Evolutionary conservation across 2,888 invertebrate species (phyloP), one percentile per base, ranked within the genome.

Genomic region (Troilus luridus): DNA sequence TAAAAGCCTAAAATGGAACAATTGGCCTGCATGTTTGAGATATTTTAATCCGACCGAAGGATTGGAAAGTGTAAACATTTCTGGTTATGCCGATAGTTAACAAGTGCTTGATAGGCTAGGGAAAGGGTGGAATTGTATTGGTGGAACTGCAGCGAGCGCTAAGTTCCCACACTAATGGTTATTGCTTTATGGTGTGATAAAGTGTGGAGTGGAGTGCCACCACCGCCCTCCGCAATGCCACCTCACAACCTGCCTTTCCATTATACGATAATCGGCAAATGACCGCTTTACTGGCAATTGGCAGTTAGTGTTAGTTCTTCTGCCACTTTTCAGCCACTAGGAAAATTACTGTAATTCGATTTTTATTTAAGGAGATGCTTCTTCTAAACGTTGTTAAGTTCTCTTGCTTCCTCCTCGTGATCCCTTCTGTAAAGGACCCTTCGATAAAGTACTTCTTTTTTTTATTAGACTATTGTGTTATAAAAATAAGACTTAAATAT

Each of bases 131-230:
- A 41, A 81, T 81, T 11, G 21, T 56, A 81, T 11, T 54, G 81
- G 17, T 81, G 41, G 56, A 81, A 56, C 27, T 81, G 41, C 27
- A 81, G 81, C 9, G 54, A 8, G 3, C 19, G 19, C 81, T 56
- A 21, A 81, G 81, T 81, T 81, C 54, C 81, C 81, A 81, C 81
- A 54, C 54, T 81, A 81, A 81, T 81, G 81, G 81, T 81, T 81
- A 81, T 81, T 81, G 81, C 81, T 81, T 81, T 81, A 81, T 81
- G 56, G 81, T 81, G 21, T 56, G 56, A 81, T 81, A 81, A 81
- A 81, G 54, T 10, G 21, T 54, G 10, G 54, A 81, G 21, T 54
- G 10, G 54, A 81, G 56, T 54, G 54, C 19, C 81, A 56, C 27
- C 77, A 41, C 19, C 41, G 41, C 54, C 54, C 19, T 8, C 24